Evolutionary conservation across 1,140 invertebrate species (phyloP).

Genomic region (Aricia agestis): DNA sequence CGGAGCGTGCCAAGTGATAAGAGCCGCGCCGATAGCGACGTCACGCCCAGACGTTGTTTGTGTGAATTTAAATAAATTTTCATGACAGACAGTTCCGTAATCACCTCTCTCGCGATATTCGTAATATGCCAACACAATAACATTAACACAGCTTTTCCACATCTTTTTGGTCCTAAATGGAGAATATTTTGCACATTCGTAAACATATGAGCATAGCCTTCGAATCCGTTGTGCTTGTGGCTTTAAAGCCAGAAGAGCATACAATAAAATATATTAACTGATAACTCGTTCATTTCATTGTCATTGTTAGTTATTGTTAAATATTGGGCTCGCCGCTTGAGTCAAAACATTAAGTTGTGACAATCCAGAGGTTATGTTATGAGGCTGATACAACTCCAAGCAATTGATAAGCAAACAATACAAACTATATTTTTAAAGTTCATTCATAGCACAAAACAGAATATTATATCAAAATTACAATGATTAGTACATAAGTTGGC

Average conservation of each 20-base stretch:
- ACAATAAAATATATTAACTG: neutral
- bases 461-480: too few species aligned
- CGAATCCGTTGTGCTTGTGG: too few species aligned
- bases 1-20: slow-evolving; percentile 75
- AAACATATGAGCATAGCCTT: neutral
- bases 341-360: too few species aligned
- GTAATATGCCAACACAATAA: slow-evolving; percentile 63
- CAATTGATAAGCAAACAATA: too few species aligned
- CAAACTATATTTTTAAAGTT: too few species aligned
- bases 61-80: slow-evolving; percentile 76
- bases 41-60: slow-evolving; percentile 75
- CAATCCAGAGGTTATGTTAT: too few species aligned
- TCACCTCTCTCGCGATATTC: slow-evolving; percentile 67
- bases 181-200: neutral
- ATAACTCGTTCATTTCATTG: neutral
- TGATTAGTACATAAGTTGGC: too few species aligned
- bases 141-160: slow-evolving; percentile 35
- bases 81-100: slow-evolving; percentile 75
- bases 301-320: too few species aligned
- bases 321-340: too few species aligned
- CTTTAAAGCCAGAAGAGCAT: neutral
- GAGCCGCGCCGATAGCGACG: slow-evolving; percentile 73
- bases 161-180: slow-evolving; percentile 2
- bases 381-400: too few species aligned
- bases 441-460: too few species aligned